Evolutionary conservation across 1,140 invertebrate species (phyloP).

Genomic region (Platyscapa corneri): DNA sequence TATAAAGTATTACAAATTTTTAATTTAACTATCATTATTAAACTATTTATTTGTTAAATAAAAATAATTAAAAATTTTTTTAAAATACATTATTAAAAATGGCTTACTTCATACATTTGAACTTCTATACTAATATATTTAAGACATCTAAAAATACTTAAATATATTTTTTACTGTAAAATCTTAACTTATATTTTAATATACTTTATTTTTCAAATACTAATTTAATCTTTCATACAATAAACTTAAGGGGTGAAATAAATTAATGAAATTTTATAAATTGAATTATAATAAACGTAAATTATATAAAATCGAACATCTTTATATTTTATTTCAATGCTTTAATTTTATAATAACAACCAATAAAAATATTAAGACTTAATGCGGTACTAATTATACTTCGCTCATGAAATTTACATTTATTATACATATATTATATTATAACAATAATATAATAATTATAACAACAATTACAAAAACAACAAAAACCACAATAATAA

Average conservation of each 20-base stretch:
- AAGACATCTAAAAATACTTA: too few relatives aligned
- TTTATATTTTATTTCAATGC: slow-evolving; percentile 27
- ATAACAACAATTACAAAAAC: too few relatives aligned
- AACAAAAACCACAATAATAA: too few relatives aligned
- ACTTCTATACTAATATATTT: too few relatives aligned
- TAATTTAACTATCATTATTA: background rate
- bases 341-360: background rate
- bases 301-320: slow-evolving; percentile 34
- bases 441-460: background rate
- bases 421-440: background rate
- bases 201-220: too few relatives aligned
- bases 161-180: background rate
- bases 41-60: background rate
- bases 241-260: background rate
- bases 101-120: too few relatives aligned
- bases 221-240: too few relatives aligned
- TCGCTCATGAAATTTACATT: background rate
- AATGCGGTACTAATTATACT: background rate
- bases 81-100: too few relatives aligned
- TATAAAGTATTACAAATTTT: too few relatives aligned
- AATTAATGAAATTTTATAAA: slow-evolving; percentile 23
- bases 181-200: too few relatives aligned
- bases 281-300: slow-evolving; percentile 34
- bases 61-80: too few relatives aligned
- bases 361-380: background rate